Percentiles rank a stretch among this genome's conserved stretches.
Conservation (phyloP, 1,140 invertebrate species). For the Drosophila tsacasi region DNA sequence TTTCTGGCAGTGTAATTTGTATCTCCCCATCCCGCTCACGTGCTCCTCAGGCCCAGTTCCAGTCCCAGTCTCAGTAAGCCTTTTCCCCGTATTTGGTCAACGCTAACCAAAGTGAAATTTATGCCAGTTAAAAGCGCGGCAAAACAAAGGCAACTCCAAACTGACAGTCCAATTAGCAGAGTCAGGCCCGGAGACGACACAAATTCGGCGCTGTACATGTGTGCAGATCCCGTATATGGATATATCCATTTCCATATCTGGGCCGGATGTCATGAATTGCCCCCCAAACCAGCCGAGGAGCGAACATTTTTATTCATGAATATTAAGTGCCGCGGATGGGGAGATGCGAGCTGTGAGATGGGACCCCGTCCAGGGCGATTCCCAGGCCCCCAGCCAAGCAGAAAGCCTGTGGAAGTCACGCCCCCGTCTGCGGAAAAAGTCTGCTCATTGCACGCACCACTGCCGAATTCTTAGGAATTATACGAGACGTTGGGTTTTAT, state of each 20-base stretch:
- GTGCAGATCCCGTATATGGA: conserved; percentile 26
- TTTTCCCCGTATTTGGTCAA: conserved; percentile 33
- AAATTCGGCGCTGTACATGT: conserved; percentile 23
- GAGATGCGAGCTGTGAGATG: conserved; percentile 6
- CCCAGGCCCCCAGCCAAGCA: conserved; percentile 74
- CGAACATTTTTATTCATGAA: conserved; percentile 56
- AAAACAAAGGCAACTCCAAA: conserved; percentile 64
- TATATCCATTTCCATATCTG: conserved; percentile 58
- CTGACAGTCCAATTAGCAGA: conserved; percentile 84
- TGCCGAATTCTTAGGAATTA: conserved; percentile 78
- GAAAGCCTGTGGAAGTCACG: conserved; percentile 64
- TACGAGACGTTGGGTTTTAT: conserved; percentile 83
- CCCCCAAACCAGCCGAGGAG: conserved; percentile 40
- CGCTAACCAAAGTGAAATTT: conserved; percentile 72
- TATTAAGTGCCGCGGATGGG: conserved; percentile 61
- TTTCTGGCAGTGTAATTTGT: conserved; percentile 44
- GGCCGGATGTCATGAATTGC: conserved; percentile 74
- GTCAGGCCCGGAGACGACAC: conserved; percentile 49
- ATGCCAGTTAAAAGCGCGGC: conserved; percentile 67
- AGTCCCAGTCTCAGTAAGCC: neutral
- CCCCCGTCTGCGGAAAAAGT: conserved; percentile 35
- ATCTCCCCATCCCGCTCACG: conserved; percentile 1
- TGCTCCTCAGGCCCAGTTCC: neutral
- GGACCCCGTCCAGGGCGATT: conserved; percentile 36
- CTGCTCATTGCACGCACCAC: conserved; percentile 68